Base-by-base conservation (phyloP, 2,797 vertebrate genomes). In the Sebastes vulpes region DNA sequence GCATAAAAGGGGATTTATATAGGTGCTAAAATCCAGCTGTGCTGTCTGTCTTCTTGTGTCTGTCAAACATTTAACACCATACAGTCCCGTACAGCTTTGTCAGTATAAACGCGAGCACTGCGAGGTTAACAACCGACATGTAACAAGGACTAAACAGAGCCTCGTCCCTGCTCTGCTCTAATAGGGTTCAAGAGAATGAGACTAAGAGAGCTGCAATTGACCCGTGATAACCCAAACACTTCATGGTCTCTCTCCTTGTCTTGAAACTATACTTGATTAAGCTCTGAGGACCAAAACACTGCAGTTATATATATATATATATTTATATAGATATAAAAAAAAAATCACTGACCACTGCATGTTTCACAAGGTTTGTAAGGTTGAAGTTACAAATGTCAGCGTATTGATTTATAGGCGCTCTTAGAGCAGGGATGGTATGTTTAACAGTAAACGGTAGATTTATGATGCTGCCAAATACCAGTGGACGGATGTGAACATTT, bases 11-110 rank as follows among this genome's bases (percentile, higher is more conserved):
- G 81, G 87, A 91, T 91, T 81, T 92, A 90, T 64, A 26, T 56
- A 38, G 48, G 72, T 48, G 76, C 76, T 83, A n/a, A 67, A 77
- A 72, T 89, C 83, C 91, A 92, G 83, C 90, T 93, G 91, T 66
- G 75, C 61, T 12, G 79, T 64, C 82, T 81, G 61, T 78, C 77
- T 87, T 61, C 81, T 65, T 87, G 70, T 86, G 85, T 75, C 81
- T 75, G 75, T 58, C 72, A 46, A 80, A 90, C 85, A 86, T 91
- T 92, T 86, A 91, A 21, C 50, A 16, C 12, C 54, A 0, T 9
- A 57, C 14, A 1, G 16, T 9, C 3, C 5, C 12, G 3, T 26
- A 56, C 26, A 58, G 56, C 56, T 31, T 10, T 58, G 1, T 56
- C 9, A n/a, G 56, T 21, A 53, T 21, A 23, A 50, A 50, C 48